A percentile compares a stretch with the other conserved stretches of the same genome.
phyloP scores from a whole-genome alignment of 2,113 vertebrate genomes.

The Macrotis lagotis region DNA sequence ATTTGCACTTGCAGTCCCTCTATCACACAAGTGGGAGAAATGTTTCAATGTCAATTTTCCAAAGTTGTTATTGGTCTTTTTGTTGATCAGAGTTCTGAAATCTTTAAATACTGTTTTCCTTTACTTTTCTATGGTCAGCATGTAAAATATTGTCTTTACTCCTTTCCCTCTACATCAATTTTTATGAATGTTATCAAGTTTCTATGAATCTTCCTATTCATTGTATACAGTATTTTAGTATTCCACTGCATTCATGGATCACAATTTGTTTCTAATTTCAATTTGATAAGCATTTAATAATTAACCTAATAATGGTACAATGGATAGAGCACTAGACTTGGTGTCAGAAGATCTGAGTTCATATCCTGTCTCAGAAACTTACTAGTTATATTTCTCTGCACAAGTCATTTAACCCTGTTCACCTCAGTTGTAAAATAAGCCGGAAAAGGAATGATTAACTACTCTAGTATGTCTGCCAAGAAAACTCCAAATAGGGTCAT shows the following conservation, averaged over 20 bases:
- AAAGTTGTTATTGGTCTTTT: neutral
- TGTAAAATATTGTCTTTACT: too few species aligned
- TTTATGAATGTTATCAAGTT: neutral
- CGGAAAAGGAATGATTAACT: too few species aligned
- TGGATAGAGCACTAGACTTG: too few species aligned
- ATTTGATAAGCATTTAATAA: neutral
- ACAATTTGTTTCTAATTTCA: neutral
- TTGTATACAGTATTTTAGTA: neutral
- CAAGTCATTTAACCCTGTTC: too few species aligned
- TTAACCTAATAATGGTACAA: neutral
- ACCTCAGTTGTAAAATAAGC: too few species aligned
- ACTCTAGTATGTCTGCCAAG: too few species aligned
- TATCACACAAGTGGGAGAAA: neutral
- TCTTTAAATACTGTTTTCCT: neutral
- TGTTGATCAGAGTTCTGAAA: neutral
- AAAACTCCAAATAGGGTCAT: too few species aligned
- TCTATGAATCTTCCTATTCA: neutral
- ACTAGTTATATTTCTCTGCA: too few species aligned
- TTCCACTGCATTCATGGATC: neutral
- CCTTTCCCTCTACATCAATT: too few species aligned
- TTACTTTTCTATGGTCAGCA: neutral
- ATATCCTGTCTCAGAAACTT: too few species aligned
- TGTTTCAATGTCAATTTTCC: neutral
- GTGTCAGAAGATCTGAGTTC: too few species aligned
- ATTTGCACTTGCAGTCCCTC: neutral